Evolutionary conservation across 2,888 invertebrate species (phyloP).

Genomic region (Epsilonema sp.): DNA sequence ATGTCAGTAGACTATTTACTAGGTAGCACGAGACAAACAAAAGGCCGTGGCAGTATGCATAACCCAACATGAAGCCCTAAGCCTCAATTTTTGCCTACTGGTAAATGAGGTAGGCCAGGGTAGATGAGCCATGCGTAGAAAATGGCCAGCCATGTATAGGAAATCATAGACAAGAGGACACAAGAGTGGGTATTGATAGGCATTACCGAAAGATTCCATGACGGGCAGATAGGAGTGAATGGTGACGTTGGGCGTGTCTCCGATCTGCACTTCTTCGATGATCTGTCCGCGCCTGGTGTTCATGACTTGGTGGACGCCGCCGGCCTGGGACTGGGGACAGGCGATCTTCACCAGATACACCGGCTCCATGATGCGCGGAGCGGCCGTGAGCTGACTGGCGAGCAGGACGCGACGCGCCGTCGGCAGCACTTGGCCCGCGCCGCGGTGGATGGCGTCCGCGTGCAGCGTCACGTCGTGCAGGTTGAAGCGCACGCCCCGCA

Average conservation of each 20-base stretch:
- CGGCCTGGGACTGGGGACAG: not conserved
- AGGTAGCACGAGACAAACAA: too few relatives aligned
- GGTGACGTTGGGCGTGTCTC: slow-evolving; percentile 4
- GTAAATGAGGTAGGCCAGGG: too few relatives aligned
- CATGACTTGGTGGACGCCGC: slow-evolving; percentile 1
- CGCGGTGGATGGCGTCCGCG: slow-evolving; percentile 10
- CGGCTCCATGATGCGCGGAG: slow-evolving; percentile 11
- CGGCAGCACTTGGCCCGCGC: slow-evolving; percentile 11
- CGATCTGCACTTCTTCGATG: slow-evolving; percentile 6
- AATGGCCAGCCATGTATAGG: too few relatives aligned
- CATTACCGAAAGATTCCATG: slow-evolving; percentile 13
- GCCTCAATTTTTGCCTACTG: too few relatives aligned
- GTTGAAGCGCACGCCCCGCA: slow-evolving; percentile 12
- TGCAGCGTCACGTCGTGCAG: slow-evolving; percentile 10
- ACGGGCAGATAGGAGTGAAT: slow-evolving; percentile 11
- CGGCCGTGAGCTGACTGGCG: slow-evolving; percentile 10
- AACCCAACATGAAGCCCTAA: too few relatives aligned
- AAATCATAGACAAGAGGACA: too few relatives aligned
- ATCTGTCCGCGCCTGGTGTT: slow-evolving; percentile 9
- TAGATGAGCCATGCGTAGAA: too few relatives aligned
- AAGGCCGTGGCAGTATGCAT: too few relatives aligned
- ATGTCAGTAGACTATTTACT: too few relatives aligned
- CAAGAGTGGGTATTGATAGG: too few relatives aligned
- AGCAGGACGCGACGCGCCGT: slow-evolving; percentile 8
- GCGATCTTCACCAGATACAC: slow-evolving; percentile 11